Conservation (phyloP, 2,888 invertebrate genomes). For the Eristalis intricaria region DNA sequence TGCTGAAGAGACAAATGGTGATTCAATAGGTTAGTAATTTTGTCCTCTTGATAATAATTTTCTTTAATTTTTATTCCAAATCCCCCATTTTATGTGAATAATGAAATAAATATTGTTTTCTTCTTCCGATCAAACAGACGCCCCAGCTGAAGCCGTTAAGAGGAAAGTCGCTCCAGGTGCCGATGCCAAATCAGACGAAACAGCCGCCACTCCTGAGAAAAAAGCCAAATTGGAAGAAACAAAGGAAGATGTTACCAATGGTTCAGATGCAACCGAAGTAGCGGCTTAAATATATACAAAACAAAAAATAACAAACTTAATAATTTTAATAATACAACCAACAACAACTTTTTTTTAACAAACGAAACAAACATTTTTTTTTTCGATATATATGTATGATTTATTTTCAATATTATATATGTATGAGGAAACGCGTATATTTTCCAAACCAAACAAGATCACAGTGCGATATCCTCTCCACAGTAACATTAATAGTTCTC, state of each 20-base stretch:
- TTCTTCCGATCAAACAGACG: constrained; percentile 62
- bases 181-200: constrained; percentile 78
- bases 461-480: background rate
- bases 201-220: constrained; percentile 80
- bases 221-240: constrained; percentile 81
- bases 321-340: constrained; percentile 69
- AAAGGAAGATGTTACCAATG: constrained; percentile 81
- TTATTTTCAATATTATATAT: constrained; percentile 58
- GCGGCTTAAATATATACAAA: constrained; percentile 79
- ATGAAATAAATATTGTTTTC: background rate
- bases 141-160: constrained; percentile 80
- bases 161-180: constrained; percentile 79
- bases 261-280: constrained; percentile 81
- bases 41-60: background rate
- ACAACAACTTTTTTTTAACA: constrained; percentile 64
- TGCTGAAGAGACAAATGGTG: constrained; percentile 78
- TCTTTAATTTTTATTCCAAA: background rate
- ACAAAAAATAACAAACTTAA: constrained; percentile 73
- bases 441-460: constrained; percentile 58
- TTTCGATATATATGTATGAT: constrained; percentile 63
- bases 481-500: background rate
- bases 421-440: constrained; percentile 63
- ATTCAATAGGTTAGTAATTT: constrained; percentile 77
- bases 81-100: background rate
- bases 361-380: constrained; percentile 61